Conservation (phyloP, 2,113 vertebrate species). For the Myanophis thanlyinensis region DNA sequence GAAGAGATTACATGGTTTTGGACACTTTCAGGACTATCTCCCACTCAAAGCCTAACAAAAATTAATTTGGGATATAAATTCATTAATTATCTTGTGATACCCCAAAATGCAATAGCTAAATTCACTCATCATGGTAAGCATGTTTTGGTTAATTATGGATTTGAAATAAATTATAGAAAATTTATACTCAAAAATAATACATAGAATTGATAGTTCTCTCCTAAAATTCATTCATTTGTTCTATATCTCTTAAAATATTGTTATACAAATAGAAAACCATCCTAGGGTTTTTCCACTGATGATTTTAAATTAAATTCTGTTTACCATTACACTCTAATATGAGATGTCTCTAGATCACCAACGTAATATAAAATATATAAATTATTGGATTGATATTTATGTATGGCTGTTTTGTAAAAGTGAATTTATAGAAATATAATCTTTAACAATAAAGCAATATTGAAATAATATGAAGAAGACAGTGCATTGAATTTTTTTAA, state of each 20-base stretch:
- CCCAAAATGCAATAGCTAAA: no score
- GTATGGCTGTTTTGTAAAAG: background rate
- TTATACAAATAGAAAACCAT: background rate
- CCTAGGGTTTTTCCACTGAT: background rate
- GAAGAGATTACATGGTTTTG: background rate
- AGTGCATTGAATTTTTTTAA: background rate
- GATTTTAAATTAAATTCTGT: no score
- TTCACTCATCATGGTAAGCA: no score
- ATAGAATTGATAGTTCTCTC: no score
- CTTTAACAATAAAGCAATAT: background rate
- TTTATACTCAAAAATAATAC: no score
- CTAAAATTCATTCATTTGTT: no score
- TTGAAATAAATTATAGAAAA: no score
- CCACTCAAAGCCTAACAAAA: background rate
- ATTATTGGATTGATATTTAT: background rate
- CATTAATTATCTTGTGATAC: background rate
- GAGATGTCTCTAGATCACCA: background rate
- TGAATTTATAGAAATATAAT: background rate
- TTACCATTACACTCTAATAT: background rate
- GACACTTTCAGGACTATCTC: background rate
- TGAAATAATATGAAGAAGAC: background rate
- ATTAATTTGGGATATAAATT: background rate
- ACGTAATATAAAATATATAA: background rate
- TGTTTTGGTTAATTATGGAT: no score
- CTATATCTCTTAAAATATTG: no score